Evolutionary conservation across 2,888 invertebrate species (phyloP).

Genomic region (Tetanocera ferruginea): DNA sequence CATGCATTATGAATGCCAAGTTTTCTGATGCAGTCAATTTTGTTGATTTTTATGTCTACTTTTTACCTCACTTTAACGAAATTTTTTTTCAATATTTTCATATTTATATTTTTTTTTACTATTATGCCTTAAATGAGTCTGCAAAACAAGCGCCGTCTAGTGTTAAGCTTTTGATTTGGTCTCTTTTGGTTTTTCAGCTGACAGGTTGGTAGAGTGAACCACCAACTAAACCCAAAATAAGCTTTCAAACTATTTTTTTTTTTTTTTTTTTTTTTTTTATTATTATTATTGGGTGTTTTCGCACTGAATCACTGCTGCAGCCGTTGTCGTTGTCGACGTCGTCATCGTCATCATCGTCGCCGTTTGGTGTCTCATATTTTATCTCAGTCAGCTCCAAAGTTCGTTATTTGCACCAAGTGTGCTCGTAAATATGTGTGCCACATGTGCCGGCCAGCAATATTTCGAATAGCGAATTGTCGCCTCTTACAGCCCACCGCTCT

Average conservation of each 20-base stretch:
- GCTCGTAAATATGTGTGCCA: conserved; percentile 30
- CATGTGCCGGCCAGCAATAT: conserved; percentile 42
- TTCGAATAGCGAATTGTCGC: not conserved
- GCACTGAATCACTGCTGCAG: conserved; percentile 59
- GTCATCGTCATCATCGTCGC: conserved; percentile 40
- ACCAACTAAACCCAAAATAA: conserved; percentile 19
- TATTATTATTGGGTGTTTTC: conserved; percentile 55
- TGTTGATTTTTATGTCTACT: conserved; percentile 56
- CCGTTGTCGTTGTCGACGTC: conserved; percentile 55
- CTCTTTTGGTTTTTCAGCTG: conserved; percentile 50
- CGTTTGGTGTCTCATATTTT: conserved; percentile 59
- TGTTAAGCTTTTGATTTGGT: conserved; percentile 37
- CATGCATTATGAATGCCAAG: conserved; percentile 66
- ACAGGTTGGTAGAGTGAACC: conserved; percentile 55
- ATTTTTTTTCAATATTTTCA: not conserved
- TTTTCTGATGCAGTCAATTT: conserved; percentile 63
- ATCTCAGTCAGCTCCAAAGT: conserved; percentile 50
- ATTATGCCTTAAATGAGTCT: conserved; percentile 58
- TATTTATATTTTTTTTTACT: not conserved
- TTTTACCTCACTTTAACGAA: not conserved
- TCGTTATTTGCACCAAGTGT: conserved; percentile 18
- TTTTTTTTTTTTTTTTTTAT: no score
- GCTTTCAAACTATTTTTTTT: conserved; percentile 30
- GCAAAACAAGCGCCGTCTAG: conserved; percentile 50
- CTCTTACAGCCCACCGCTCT: not conserved